A percentile compares a stretch with the other conserved stretches of the same genome.
Evolutionary conservation across 1,140 invertebrate species (phyloP).

Genomic region (Nephila pilipes): DNA sequence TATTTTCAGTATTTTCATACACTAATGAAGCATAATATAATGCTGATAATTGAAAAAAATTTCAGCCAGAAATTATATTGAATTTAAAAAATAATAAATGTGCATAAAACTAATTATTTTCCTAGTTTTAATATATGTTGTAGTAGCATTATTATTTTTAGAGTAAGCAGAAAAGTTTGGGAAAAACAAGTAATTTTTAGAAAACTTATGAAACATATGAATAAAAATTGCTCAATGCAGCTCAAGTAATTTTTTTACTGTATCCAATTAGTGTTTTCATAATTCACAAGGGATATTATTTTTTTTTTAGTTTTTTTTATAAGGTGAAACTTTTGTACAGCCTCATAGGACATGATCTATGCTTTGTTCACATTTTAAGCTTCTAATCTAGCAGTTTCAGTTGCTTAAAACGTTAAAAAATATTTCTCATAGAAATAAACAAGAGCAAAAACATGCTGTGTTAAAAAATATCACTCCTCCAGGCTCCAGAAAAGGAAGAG

Average conservation of each 20-base stretch:
- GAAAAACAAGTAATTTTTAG: background rate
- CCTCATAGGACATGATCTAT: background rate
- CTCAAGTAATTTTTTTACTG: background rate
- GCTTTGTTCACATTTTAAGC: conserved; percentile 26
- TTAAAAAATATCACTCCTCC: background rate
- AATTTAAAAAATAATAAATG: too few species aligned
- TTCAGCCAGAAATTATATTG: too few species aligned
- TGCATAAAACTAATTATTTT: too few species aligned
- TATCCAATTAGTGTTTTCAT: conserved; percentile 9
- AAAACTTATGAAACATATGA: background rate
- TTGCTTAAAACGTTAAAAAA: background rate
- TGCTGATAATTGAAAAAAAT: too few species aligned
- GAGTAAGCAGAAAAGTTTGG: too few species aligned
- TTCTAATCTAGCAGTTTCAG: conserved; percentile 32
- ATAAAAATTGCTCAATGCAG: background rate
- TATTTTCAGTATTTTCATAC: too few species aligned
- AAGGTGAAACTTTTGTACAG: background rate
- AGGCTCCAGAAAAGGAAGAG: too few species aligned
- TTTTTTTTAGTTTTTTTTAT: background rate
- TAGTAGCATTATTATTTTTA: too few species aligned
- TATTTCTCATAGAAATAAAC: background rate
- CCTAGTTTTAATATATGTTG: too few species aligned
- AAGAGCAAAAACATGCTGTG: background rate
- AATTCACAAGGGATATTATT: background rate
- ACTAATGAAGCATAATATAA: too few species aligned